Conservation (phyloP, 2,113 vertebrate species). For the Barbus barbus region DNA sequence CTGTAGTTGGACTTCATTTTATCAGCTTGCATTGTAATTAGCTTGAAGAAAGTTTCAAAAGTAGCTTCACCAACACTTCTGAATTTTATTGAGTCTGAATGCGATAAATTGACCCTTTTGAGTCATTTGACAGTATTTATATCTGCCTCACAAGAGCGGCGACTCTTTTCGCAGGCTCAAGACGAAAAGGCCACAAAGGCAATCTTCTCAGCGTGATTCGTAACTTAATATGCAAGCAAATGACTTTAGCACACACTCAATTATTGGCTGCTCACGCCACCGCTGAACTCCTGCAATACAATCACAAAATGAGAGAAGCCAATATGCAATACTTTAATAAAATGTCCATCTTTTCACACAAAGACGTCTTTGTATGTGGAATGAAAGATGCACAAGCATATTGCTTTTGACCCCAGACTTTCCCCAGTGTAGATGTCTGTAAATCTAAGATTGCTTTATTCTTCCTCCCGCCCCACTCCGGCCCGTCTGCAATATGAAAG, state of each 20-base stretch:
- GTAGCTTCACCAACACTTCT: not conserved
- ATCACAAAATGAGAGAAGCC: not conserved
- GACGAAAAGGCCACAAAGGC: not conserved
- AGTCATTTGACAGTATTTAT: not conserved
- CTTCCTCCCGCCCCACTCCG: not conserved
- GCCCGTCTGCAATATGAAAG: slow-evolving; percentile 9
- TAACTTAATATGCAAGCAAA: slow-evolving; percentile 28
- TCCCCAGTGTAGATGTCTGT: slow-evolving; percentile 5
- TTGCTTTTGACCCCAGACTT: slow-evolving; percentile 42
- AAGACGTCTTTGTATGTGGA: not conserved
- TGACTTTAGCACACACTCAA: not conserved
- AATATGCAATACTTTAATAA: slow-evolving; percentile 2
- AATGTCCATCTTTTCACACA: not conserved
- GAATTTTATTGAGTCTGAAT: not conserved
- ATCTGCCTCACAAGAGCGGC: not conserved
- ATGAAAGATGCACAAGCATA: slow-evolving; percentile 42
- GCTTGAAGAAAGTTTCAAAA: not conserved
- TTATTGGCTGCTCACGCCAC: not conserved
- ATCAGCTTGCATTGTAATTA: not conserved
- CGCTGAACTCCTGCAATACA: too few species aligned
- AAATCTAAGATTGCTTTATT: slow-evolving; percentile 15
- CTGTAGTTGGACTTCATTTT: not conserved
- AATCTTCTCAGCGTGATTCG: not conserved
- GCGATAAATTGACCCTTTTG: not conserved
- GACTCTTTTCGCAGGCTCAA: not conserved